phyloP scores from a whole-genome alignment of 35 echinoderm and acorn worm genomes.

The Heliocidaris erythrogramma region DNA sequence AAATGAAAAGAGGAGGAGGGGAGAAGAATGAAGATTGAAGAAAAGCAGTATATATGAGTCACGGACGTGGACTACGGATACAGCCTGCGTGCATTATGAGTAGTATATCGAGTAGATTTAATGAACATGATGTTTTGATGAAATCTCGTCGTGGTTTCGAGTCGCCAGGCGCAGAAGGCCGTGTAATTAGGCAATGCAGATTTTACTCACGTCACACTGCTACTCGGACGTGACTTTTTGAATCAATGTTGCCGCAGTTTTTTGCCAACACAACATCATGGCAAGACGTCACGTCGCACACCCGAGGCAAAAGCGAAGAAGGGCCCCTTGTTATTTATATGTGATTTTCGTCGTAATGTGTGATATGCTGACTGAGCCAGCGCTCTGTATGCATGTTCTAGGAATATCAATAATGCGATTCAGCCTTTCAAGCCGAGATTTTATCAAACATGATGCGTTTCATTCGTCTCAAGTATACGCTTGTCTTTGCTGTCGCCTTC shows the following conservation, averaged over 20 bases:
- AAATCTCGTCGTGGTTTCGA: neutral
- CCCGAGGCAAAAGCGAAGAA: neutral
- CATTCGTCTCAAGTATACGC: no score
- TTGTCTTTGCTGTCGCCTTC: no score
- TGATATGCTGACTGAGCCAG: neutral
- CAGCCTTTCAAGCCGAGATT: no score
- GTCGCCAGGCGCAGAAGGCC: neutral
- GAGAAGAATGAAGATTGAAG: neutral
- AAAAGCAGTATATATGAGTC: neutral
- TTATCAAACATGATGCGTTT: no score
- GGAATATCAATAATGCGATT: no score
- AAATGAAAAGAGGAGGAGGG: no score
- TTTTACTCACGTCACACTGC: neutral
- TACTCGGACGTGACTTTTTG: neutral
- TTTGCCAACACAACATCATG: neutral
- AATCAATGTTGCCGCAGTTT: neutral
- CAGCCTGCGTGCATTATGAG: neutral
- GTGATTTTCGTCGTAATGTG: neutral
- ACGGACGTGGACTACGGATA: neutral
- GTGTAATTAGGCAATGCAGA: neutral
- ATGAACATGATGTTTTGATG: constrained; percentile 18
- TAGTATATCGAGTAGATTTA: neutral
- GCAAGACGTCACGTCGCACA: neutral
- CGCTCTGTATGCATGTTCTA: neutral
- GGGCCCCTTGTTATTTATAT: neutral